phyloP scores from a whole-genome alignment of 2,888 invertebrate species.

The Hydropsyche betteni region DNA sequence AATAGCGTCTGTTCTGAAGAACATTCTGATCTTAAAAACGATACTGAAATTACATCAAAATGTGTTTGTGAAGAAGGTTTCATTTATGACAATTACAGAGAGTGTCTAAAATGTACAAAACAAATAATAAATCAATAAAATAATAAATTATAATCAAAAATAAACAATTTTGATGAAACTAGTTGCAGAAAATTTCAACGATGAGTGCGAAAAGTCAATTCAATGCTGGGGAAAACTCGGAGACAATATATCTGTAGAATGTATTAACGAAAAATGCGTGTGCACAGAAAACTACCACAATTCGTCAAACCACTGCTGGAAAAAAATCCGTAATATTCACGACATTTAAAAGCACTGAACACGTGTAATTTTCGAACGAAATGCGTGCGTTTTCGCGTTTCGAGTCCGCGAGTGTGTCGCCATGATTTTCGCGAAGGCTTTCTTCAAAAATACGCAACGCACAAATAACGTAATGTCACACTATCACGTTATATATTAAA shows the following conservation, averaged over 20 bases:
- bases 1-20: slow-evolving; percentile 56
- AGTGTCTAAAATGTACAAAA: slow-evolving; percentile 8
- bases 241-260: slow-evolving; percentile 52
- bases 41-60: slow-evolving; percentile 54
- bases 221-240: slow-evolving; percentile 58
- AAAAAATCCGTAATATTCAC: slow-evolving; percentile 55
- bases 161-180: slow-evolving; percentile 20
- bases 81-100: slow-evolving; percentile 52
- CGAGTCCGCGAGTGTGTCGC: too few species aligned
- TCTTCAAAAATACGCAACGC: too few species aligned
- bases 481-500: too few species aligned
- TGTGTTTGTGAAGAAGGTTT: slow-evolving; percentile 53
- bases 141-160: neutral
- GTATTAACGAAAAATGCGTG: slow-evolving; percentile 54
- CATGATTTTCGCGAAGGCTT: too few species aligned
- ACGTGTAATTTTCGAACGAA: too few species aligned
- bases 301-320: slow-evolving; percentile 59
- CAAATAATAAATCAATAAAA: too few species aligned
- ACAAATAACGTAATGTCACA: too few species aligned
- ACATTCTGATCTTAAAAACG: slow-evolving; percentile 34
- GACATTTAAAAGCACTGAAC: too few species aligned
- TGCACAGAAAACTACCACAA: slow-evolving; percentile 56
- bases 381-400: too few species aligned
- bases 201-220: slow-evolving; percentile 54
- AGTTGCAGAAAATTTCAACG: slow-evolving; percentile 53